Conservation (phyloP, 2,113 vertebrate species). For the Talpa occidentalis region DNA sequence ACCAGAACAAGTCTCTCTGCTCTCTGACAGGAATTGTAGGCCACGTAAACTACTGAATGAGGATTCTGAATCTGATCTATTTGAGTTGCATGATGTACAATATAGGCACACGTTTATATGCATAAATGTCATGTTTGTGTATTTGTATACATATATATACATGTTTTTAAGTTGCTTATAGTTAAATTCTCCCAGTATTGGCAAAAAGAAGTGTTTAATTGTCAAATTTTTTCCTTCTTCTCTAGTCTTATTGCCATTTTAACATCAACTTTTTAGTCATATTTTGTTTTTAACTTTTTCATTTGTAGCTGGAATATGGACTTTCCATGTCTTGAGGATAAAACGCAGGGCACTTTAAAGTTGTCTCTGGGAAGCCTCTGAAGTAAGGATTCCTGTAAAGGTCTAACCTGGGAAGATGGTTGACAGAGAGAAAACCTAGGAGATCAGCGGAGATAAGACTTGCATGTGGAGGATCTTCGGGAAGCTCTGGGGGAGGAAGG, state of each 20-base stretch:
- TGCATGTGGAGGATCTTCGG: neutral
- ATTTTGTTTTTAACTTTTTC: neutral
- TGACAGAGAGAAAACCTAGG: neutral
- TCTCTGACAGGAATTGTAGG: neutral
- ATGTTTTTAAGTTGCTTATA: neutral
- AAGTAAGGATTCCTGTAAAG: neutral
- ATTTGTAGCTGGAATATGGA: neutral
- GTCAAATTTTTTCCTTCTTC: neutral
- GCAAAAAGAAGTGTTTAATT: neutral
- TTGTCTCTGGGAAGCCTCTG: neutral
- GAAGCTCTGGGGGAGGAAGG: neutral
- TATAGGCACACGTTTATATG: neutral
- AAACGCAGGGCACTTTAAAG: neutral
- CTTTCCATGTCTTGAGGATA: neutral
- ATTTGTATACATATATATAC: neutral
- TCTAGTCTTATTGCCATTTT: neutral
- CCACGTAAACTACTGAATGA: neutral
- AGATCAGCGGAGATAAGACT: neutral
- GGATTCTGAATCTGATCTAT: neutral
- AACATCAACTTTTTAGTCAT: neutral
- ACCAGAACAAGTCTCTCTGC: neutral
- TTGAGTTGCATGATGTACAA: neutral
- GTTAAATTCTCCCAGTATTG: neutral
- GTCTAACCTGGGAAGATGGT: no score
- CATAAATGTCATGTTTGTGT: neutral